phyloP scores from a whole-genome alignment of 1,140 invertebrate species.

The Dreissena rostriformis region DNA sequence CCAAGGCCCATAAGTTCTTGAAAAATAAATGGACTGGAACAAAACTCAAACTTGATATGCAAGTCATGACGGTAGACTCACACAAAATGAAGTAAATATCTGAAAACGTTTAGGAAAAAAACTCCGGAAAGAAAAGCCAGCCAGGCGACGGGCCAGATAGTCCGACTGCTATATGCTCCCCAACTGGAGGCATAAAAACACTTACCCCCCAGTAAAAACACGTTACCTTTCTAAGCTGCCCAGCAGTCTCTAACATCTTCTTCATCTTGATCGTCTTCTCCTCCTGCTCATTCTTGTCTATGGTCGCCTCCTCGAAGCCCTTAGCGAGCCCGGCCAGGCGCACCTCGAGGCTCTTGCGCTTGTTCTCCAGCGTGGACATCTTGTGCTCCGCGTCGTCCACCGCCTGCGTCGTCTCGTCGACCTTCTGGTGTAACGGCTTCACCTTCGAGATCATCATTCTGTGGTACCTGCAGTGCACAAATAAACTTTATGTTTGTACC shows the following conservation, averaged over 20 bases:
- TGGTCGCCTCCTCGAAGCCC: conserved; percentile 81
- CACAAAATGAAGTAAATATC: too few species aligned
- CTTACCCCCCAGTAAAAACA: too few species aligned
- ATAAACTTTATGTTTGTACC: too few species aligned
- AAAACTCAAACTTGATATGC: too few species aligned
- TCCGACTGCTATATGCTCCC: too few species aligned
- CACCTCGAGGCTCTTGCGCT: conserved; percentile 77
- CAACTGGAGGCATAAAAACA: too few species aligned
- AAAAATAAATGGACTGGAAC: too few species aligned
- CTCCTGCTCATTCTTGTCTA: conserved; percentile 81
- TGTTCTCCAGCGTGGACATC: conserved; percentile 78
- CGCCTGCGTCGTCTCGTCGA: conserved; percentile 78
- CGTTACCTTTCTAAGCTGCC: conserved; percentile 76
- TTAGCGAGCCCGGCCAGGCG: conserved; percentile 78
- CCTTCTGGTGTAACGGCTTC: conserved; percentile 80
- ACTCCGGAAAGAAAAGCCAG: too few species aligned
- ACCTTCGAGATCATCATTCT: conserved; percentile 80
- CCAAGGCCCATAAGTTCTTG: too few species aligned
- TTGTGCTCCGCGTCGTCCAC: conserved; percentile 80
- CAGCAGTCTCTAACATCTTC: conserved; percentile 79
- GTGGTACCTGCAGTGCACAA: conserved; percentile 69
- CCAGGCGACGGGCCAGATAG: too few species aligned
- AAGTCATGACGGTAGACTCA: too few species aligned
- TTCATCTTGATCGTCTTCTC: conserved; percentile 80
- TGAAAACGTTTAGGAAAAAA: too few species aligned